A percentile compares a stretch with the other conserved stretches of the same genome.
Conservation (phyloP, 2,888 invertebrate genomes). For the Lepeophtheirus nordmannii region DNA sequence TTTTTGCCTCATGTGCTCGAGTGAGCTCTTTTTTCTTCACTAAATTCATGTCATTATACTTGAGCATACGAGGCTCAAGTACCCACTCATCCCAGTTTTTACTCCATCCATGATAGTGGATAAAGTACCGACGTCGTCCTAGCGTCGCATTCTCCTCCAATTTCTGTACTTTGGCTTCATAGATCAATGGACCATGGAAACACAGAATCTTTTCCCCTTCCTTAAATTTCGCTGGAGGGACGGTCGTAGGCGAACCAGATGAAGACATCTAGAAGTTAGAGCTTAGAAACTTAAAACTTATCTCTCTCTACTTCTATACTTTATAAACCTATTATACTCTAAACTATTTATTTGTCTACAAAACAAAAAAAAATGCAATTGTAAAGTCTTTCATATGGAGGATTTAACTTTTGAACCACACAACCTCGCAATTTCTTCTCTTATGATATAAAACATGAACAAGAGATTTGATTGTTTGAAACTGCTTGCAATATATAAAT, state of each 20-base stretch:
- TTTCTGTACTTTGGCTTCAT: constrained; percentile 89
- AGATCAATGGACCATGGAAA: constrained; percentile 86
- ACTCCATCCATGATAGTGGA: constrained; percentile 96
- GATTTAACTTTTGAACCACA: too few species aligned
- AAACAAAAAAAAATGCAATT: too few species aligned
- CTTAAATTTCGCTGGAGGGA: constrained; percentile 3
- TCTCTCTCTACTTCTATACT: too few species aligned
- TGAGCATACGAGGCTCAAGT: constrained; percentile 70
- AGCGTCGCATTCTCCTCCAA: constrained; percentile 53
- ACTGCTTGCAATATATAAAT: too few species aligned
- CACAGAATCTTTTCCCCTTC: constrained; percentile 55
- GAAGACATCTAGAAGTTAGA: too few species aligned
- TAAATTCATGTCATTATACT: constrained; percentile 72
- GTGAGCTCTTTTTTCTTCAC: constrained; percentile 71
- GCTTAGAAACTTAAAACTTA: too few species aligned
- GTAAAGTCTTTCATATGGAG: too few species aligned
- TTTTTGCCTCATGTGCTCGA: constrained; percentile 55
- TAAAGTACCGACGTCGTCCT: constrained; percentile 72
- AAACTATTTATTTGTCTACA: too few species aligned
- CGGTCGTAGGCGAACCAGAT: not conserved
- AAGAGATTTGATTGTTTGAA: too few species aligned
- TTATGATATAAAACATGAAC: too few species aligned
- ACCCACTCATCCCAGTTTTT: constrained; percentile 55
- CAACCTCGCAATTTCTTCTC: too few species aligned
- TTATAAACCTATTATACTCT: too few species aligned